Evolutionary conservation across 2,113 vertebrate species (phyloP), one percentile per base, ranked within the genome.

Genomic region (Recurvirostra avosetta): DNA sequence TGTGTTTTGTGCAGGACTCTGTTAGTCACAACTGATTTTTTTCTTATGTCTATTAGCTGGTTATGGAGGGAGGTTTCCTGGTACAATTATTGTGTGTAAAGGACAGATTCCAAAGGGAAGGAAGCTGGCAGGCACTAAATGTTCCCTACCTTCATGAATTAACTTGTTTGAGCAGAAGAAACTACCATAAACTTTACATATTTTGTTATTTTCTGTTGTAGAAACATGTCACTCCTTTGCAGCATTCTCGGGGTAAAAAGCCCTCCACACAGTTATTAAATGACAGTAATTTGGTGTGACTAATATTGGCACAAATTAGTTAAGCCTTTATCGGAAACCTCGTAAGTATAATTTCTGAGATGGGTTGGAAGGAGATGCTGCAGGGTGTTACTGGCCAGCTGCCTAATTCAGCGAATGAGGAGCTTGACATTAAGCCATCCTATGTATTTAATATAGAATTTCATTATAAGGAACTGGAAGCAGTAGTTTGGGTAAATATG

Each of bases 81-180:
- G 9, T 83, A 12, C 49, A 90, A 70, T 83, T 89, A 34, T 32
- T 66, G 19, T 76, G 30, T 59, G 15, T 67, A 77, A 88, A 82
- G 47, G 26, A 70, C 30, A 36, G 19, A 82, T 83, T 94, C 61
- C 68, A 88, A 68, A 88, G 72, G 75, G 56, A 95, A 71, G 95
- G 65, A 91, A 74, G 87, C 38, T 86, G 85, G 65, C 43, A 21
- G 63, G 73, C 76, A 32, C 59, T 19, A 26, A 78, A 41, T 93
- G 66, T 93, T 95, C 84, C 56, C 68, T 95, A 86, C 95, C 94
- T 90, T 67, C 89, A 90, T 93, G 95, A 97, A 90, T 95, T 94
- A 94, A 88, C 87, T 92, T 94, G 7, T 73, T 97, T 25, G 73
- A 56, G 63, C 65, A 82, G 77, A 86, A 77, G 55, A 92, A 91